phyloP scores from a whole-genome alignment of 1,140 invertebrate species.

The Coboldia fuscipes region DNA sequence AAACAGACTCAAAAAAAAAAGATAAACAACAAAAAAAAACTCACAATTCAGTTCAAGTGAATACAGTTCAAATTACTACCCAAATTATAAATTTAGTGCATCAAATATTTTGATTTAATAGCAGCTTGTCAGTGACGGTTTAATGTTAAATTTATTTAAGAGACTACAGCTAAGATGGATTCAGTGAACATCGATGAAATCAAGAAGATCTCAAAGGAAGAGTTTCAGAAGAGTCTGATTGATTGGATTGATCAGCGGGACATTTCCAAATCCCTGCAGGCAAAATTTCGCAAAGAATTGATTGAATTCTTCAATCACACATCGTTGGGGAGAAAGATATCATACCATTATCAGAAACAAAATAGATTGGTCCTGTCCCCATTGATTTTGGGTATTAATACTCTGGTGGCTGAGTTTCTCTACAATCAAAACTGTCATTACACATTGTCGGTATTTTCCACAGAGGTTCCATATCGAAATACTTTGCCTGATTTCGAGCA shows the following conservation, averaged over 20 bases:
- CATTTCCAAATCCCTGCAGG: constrained; percentile 11
- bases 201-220: constrained; percentile 6
- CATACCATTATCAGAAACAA: neutral
- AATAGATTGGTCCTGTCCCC: constrained; percentile 8
- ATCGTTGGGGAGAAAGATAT: constrained; percentile 8
- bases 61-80: too few species aligned
- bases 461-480: constrained; percentile 12
- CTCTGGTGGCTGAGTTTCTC: constrained; percentile 17
- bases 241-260: constrained; percentile 14
- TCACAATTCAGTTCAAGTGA: too few species aligned
- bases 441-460: constrained; percentile 15
- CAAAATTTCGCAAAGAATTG: constrained; percentile 12
- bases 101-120: too few species aligned
- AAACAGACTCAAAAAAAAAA: too few species aligned
- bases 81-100: too few species aligned
- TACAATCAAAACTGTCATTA: constrained; percentile 16
- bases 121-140: neutral
- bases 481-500: constrained; percentile 11
- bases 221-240: constrained; percentile 14
- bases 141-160: neutral
- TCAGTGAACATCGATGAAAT: neutral
- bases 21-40: too few species aligned
- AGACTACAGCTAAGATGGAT: neutral
- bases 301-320: constrained; percentile 15
- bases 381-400: constrained; percentile 10